A percentile compares a stretch with the other conserved stretches of the same genome.
These are phyloP conservation scores for Drosophila seclusa DNA, from an alignment of 2,888 invertebrate species.

Conservation along the genomic window DNA sequence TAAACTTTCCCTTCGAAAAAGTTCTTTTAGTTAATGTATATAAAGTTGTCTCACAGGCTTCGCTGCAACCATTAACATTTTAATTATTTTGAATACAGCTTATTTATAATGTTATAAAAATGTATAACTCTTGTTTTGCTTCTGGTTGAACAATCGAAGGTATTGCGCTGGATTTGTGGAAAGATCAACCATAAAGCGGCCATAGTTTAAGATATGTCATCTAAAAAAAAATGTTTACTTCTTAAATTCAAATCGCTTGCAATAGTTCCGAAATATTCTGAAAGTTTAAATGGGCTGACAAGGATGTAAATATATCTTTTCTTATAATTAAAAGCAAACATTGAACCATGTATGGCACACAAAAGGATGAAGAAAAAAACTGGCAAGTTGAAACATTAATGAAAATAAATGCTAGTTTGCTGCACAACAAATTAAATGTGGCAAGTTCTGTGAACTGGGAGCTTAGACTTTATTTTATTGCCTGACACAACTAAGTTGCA, in stretches of 20 bases:
- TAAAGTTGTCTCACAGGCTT: not conserved
- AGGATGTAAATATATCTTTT: constrained; percentile 22
- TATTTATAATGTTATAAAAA: not conserved
- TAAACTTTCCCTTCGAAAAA: not conserved
- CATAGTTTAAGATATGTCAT: not conserved
- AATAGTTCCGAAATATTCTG: not conserved
- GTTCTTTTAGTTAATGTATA: not conserved
- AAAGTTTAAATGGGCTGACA: constrained; percentile 19
- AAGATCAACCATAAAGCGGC: not conserved
- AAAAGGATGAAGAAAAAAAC: constrained; percentile 15
- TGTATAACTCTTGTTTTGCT: not conserved
- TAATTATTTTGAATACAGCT: not conserved
- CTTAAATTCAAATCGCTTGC: not conserved
- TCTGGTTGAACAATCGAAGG: not conserved
- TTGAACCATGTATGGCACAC: constrained; percentile 31
- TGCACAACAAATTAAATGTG: constrained; percentile 83
- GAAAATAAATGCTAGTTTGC: constrained; percentile 84
- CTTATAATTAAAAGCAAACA: constrained; percentile 68
- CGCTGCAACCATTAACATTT: not conserved
- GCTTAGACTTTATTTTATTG: constrained; percentile 78
- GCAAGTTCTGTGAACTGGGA: constrained; percentile 52
- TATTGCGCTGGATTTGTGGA: not conserved
- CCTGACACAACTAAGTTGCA: constrained; percentile 72
- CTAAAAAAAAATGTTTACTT: not conserved
- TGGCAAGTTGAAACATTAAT: constrained; percentile 68